Percentiles rank a stretch among this genome's conserved stretches.
phyloP scores from a whole-genome alignment of 2,797 vertebrate genomes.

The Enteromius radiatus region DNA sequence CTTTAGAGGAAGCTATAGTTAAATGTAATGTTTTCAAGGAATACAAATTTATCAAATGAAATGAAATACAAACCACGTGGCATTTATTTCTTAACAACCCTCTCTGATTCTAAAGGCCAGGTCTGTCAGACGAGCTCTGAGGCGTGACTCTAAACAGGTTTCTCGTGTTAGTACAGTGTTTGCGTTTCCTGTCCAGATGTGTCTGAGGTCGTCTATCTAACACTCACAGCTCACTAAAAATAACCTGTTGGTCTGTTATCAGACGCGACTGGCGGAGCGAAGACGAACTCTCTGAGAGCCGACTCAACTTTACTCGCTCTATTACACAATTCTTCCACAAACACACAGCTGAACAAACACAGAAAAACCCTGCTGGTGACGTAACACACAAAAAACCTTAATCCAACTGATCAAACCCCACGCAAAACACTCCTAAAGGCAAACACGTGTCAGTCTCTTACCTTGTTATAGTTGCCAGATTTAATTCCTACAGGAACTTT shows the following conservation, averaged over 20 bases:
- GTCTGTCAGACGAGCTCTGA: background rate
- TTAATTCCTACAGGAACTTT: constrained; percentile 94
- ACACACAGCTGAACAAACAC: constrained; percentile 29
- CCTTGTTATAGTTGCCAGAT: constrained; percentile 94
- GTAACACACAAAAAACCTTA: background rate
- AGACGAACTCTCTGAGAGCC: background rate
- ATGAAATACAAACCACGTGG: background rate
- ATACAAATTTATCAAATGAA: background rate
- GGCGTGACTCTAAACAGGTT: background rate
- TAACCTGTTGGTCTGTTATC: background rate
- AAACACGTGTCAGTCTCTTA: constrained; percentile 68
- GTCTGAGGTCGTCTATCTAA: background rate
- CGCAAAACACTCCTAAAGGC: background rate
- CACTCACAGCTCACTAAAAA: background rate
- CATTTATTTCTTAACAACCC: background rate
- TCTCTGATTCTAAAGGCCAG: background rate
- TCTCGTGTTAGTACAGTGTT: background rate
- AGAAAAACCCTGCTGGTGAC: background rate
- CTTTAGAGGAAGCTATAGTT: too few species aligned
- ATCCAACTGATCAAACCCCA: background rate
- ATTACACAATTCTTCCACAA: constrained; percentile 52
- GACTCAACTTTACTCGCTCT: constrained; percentile 35
- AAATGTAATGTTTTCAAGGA: too few species aligned
- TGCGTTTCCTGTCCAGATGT: constrained; percentile 3
- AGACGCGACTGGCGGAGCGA: background rate